Evolutionary conservation across 1,140 invertebrate genomes (phyloP).

Genomic region (Nautilus pompilius): DNA sequence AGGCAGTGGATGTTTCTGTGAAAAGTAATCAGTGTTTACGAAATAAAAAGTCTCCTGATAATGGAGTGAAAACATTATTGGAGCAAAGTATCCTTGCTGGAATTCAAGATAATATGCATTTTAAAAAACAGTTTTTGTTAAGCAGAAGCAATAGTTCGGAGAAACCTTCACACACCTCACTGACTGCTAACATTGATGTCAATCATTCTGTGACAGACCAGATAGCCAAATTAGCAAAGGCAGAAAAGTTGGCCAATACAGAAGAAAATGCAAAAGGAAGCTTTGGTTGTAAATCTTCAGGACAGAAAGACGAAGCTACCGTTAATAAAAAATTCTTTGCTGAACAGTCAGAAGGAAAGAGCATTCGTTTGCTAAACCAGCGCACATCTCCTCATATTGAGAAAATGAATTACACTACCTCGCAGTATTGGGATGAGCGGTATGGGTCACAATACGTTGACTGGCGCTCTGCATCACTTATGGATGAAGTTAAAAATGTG

Average conservation of each 20-base stretch:
- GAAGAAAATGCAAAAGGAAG: no score
- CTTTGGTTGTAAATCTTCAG: no score
- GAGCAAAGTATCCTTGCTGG: conserved; percentile 1
- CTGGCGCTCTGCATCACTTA: conserved; percentile 31
- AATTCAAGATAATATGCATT: conserved; percentile 49
- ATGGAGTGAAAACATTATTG: conserved; percentile 4
- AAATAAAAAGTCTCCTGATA: not conserved
- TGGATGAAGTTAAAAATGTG: conserved; percentile 37
- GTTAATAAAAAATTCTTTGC: no score
- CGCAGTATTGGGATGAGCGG: not conserved
- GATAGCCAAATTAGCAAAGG: conserved; percentile 34
- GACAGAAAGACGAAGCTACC: no score
- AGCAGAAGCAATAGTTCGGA: conserved; percentile 48
- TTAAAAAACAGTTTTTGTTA: conserved; percentile 48
- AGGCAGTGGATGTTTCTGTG: no score
- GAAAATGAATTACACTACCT: conserved; percentile 1
- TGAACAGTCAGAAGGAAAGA: no score
- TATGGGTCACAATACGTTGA: conserved; percentile 11
- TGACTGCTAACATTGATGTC: conserved; percentile 39
- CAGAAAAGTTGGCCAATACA: conserved; percentile 23
- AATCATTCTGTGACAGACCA: conserved; percentile 48
- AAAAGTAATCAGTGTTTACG: not conserved
- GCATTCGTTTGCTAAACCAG: no score
- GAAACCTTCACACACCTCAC: conserved; percentile 46
- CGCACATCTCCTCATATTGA: no score